Conservation (phyloP, 2,888 invertebrate genomes). For the Cephus pulcher region DNA sequence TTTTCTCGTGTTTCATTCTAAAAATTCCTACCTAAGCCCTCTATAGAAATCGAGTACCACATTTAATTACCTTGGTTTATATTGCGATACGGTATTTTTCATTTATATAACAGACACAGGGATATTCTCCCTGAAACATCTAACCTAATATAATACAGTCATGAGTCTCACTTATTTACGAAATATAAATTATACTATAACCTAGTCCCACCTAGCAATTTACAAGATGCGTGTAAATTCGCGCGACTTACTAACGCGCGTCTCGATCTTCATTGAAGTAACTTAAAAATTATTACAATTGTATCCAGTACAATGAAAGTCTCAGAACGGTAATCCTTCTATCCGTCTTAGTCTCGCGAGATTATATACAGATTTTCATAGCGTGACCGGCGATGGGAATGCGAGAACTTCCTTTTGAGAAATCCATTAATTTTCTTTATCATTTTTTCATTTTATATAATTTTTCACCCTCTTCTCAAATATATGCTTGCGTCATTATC, state of each 20-base stretch:
- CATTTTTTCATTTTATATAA: neutral
- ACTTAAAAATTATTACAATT: neutral
- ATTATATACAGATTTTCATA: neutral
- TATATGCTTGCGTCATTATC: neutral
- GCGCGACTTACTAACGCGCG: conserved; percentile 2
- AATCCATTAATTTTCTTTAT: neutral
- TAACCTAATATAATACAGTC: conserved; percentile 60
- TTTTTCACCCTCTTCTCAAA: neutral
- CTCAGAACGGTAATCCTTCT: neutral
- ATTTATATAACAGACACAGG: neutral
- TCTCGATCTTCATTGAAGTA: conserved; percentile 8
- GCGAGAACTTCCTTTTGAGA: neutral
- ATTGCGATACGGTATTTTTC: neutral
- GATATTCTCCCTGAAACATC: neutral
- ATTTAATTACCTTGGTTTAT: conserved; percentile 3
- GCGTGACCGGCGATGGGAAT: neutral
- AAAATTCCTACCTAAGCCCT: conserved; percentile 1
- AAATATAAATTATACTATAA: conserved; percentile 55
- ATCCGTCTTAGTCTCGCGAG: neutral
- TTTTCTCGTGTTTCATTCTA: neutral
- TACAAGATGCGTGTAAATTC: conserved; percentile 12
- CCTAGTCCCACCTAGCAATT: conserved; percentile 18
- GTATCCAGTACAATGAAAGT: conserved; percentile 17
- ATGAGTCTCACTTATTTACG: conserved; percentile 53
- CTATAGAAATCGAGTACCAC: conserved; percentile 4